A percentile compares a stretch with the other conserved stretches of the same genome.
Conservation (phyloP, 2,797 vertebrate species). For the Erethizon dorsatum region DNA sequence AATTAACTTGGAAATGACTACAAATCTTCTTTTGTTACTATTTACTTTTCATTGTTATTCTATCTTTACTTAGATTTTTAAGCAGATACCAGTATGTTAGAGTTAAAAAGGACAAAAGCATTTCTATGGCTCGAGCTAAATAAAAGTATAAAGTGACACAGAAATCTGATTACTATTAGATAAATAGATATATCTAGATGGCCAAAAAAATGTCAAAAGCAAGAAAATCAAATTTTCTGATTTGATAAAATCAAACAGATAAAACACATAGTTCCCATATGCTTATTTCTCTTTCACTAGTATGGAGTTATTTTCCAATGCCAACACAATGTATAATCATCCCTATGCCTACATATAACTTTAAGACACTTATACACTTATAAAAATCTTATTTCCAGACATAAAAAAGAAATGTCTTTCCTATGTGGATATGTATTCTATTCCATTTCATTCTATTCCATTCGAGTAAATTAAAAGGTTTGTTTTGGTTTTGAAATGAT, state of each 20-base stretch:
- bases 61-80: not conserved
- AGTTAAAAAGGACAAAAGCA: slow-evolving; percentile 29
- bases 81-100: not conserved
- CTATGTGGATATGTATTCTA: not conserved
- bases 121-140: slow-evolving; percentile 63
- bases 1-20: not conserved
- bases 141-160: slow-evolving; percentile 57
- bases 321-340: slow-evolving; percentile 37
- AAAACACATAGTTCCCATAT: slow-evolving; percentile 65
- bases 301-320: slow-evolving; percentile 57
- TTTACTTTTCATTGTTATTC: not conserved
- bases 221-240: slow-evolving; percentile 73
- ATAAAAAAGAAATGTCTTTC: slow-evolving; percentile 69
- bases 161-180: slow-evolving; percentile 46
- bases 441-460: slow-evolving; percentile 37
- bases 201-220: slow-evolving; percentile 55
- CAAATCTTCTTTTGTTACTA: not conserved
- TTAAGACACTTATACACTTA: not conserved
- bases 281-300: slow-evolving; percentile 28
- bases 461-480: slow-evolving; percentile 53
- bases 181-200: slow-evolving; percentile 49
- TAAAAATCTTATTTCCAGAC: slow-evolving; percentile 14
- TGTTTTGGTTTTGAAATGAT: slow-evolving; percentile 66
- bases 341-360: not conserved
- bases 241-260: slow-evolving; percentile 5